Evolutionary conservation across 2,797 vertebrate genomes (phyloP).

Genomic region (Tragelaphus eurycerus): DNA sequence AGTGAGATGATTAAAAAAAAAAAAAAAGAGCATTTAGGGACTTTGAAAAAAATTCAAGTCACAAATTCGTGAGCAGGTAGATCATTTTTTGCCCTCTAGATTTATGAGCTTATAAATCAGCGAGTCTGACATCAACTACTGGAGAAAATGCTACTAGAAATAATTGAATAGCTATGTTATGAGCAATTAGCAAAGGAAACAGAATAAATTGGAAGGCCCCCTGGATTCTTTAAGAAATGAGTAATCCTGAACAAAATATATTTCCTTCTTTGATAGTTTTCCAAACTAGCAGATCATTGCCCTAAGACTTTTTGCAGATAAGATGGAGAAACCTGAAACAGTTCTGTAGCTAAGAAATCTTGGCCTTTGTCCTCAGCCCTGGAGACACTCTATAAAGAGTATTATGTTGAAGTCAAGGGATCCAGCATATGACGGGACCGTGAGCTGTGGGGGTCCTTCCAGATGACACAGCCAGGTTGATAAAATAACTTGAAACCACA

Average conservation of each 20-base stretch:
- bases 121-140: background rate
- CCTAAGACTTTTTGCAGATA: background rate
- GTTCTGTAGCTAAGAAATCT: background rate
- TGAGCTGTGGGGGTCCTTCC: background rate
- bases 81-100: background rate
- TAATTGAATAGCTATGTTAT: background rate
- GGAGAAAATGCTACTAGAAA: background rate
- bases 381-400: background rate
- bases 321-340: background rate
- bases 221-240: background rate
- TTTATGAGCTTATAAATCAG: background rate
- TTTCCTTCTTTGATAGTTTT: constrained; percentile 22
- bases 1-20: background rate
- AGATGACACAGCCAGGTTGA: background rate
- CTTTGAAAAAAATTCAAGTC: background rate
- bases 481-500: background rate
- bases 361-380: background rate
- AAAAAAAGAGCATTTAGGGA: background rate
- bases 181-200: background rate
- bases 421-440: background rate
- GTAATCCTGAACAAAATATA: background rate
- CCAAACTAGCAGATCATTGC: background rate
- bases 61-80: background rate
- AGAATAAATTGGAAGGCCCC: background rate
- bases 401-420: background rate